Base-by-base conservation (phyloP, 2,888 invertebrate species). In the Cryptops parisi region DNA sequence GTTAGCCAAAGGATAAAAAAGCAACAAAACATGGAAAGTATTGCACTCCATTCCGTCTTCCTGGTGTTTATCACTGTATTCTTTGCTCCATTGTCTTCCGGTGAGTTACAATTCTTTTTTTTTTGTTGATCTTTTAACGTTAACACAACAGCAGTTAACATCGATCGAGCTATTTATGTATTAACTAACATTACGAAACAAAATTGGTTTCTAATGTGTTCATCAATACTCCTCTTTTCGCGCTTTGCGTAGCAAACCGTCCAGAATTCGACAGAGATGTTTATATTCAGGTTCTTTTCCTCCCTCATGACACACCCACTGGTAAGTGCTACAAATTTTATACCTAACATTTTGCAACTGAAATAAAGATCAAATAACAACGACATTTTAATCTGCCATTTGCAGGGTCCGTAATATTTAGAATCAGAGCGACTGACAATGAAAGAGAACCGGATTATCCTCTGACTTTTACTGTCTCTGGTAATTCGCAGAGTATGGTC, bases 361-460 rank as follows among this genome's bases (percentile, higher is more conserved):
- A n/a, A n/a, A n/a, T n/a, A n/a, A n/a, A n/a, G n/a, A n/a, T n/a
- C n/a, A n/a, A n/a, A n/a, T n/a, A n/a, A n/a, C n/a, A n/a, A n/a
- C n/a, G n/a, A 24, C 23, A 2, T 22, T n/a, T 9, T 22, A 24
- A 1, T 24, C 12, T 23, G 2, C 27, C 17, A 26, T 17, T 47
- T 24, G 21, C 21, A 48, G 48, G 48, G 19, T 33, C 48, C 5
- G 48, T 33, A n/a, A 48, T 48, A 21, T 48, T 33, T 17, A 26
- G 48, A 1, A 33, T 38, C 38, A 27, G 33, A 48, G 48, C 48
- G 5, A 27, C 26, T n/a, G 48, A 48, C 15, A 48, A 48, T n/a
- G 48, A 48, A 38, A 3, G 33, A 6, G 48, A 33, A n/a, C 48
- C 48, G 15, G 21, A 48, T 21, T 48, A 48, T n/a, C 48, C 48